phyloP scores from a whole-genome alignment of 2,888 invertebrate species.

The Allacma fusca region DNA sequence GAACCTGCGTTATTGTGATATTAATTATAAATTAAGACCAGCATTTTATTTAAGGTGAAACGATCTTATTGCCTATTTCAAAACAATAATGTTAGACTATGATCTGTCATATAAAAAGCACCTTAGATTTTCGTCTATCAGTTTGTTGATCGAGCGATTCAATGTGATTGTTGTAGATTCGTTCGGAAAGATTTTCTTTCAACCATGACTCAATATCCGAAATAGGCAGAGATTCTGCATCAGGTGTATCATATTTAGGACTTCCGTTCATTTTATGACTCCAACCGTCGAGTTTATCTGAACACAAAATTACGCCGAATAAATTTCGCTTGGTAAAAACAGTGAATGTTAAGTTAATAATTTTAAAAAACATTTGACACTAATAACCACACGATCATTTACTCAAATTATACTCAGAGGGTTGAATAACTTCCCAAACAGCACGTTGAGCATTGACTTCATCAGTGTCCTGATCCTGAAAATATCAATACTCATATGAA shows the following conservation, averaged over 20 bases:
- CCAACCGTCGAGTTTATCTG: slow-evolving; percentile 24
- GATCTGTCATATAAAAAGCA: too few relatives aligned
- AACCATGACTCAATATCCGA: slow-evolving; percentile 19
- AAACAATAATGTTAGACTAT: too few relatives aligned
- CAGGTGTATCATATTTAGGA: not conserved
- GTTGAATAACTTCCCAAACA: slow-evolving; percentile 20
- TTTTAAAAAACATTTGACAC: too few relatives aligned
- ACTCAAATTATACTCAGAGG: slow-evolving; percentile 17
- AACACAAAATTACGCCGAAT: too few relatives aligned
- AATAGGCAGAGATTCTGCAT: not conserved
- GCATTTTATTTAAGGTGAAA: too few relatives aligned
- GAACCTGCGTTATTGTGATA: slow-evolving; percentile 3
- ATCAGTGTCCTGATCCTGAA: not conserved
- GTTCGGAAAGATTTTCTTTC: slow-evolving; percentile 24
- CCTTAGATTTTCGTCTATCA: slow-evolving; percentile 4
- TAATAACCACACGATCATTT: too few relatives aligned
- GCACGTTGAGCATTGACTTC: not conserved
- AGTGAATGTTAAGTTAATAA: too few relatives aligned
- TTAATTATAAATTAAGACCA: too few relatives aligned
- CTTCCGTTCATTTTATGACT: not conserved
- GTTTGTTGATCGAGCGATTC: not conserved
- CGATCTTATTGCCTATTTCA: too few relatives aligned
- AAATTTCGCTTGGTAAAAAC: too few relatives aligned
- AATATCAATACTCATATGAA: too few relatives aligned
- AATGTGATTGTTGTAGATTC: not conserved